Evolutionary conservation across 1,140 invertebrate genomes (phyloP).

Genomic region (Drosophila setifemur): DNA sequence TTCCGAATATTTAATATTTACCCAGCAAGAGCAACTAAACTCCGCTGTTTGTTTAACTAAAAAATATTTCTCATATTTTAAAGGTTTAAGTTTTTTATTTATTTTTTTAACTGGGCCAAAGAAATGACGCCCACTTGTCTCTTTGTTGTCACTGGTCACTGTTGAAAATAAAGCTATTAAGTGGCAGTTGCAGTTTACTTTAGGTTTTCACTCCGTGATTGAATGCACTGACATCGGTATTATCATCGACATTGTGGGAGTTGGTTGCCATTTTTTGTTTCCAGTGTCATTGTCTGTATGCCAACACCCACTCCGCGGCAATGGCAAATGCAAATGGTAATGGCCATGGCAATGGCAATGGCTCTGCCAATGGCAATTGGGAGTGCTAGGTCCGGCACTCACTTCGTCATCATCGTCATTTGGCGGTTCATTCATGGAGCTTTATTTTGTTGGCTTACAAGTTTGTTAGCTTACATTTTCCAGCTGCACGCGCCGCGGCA

Average conservation of each 20-base stretch:
- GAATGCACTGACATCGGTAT: conserved; percentile 27
- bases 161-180: conserved; percentile 70
- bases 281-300: conserved; percentile 1
- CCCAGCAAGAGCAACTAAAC: not conserved
- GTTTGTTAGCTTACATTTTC: conserved; percentile 69
- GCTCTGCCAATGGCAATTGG: conserved; percentile 38
- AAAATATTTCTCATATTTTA: too few species aligned
- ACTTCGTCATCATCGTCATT: conserved; percentile 44
- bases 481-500: conserved; percentile 53
- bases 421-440: conserved; percentile 64
- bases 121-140: conserved; percentile 44
- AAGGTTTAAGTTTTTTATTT: too few species aligned
- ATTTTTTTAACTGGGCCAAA: conserved; percentile 15
- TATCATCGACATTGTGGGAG: conserved; percentile 32
- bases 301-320: conserved; percentile 55
- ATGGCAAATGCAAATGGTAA: conserved; percentile 46
- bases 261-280: conserved; percentile 26
- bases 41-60: not conserved
- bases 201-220: conserved; percentile 46
- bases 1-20: not conserved
- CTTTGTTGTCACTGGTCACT: not conserved
- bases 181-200: conserved; percentile 69
- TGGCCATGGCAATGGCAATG: conserved; percentile 40
- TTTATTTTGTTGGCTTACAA: conserved; percentile 60
- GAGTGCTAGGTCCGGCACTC: conserved; percentile 57